These are phyloP conservation scores for Pipistrellus nathusii DNA, from an alignment of 2,797 vertebrate species.

Conservation along the genomic window DNA sequence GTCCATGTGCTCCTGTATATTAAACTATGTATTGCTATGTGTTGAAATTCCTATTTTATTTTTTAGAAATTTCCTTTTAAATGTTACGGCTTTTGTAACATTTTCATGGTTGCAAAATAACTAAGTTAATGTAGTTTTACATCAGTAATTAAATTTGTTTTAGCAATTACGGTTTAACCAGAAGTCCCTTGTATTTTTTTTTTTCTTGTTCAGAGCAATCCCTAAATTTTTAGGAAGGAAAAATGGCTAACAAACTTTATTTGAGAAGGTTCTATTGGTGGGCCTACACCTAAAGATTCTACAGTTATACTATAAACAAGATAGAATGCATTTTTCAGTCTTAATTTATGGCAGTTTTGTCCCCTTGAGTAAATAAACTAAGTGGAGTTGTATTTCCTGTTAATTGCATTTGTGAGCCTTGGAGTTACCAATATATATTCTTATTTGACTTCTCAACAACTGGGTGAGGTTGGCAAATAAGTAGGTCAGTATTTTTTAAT, in stretches of 20 bases:
- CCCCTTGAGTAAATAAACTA: slow-evolving; percentile 28
- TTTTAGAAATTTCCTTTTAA: slow-evolving; percentile 34
- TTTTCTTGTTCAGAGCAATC: slow-evolving; percentile 25
- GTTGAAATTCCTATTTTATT: slow-evolving; percentile 29
- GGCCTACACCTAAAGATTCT: background rate
- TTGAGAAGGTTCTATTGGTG: background rate
- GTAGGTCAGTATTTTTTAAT: slow-evolving; percentile 24
- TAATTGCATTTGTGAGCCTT: slow-evolving; percentile 16
- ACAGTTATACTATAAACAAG: background rate
- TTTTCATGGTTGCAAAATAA: background rate
- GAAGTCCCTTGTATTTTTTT: slow-evolving; percentile 50
- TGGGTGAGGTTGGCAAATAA: background rate
- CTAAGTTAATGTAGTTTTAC: background rate
- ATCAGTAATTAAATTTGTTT: background rate
- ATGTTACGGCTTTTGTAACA: background rate
- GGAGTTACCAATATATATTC: background rate
- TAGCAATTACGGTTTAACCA: background rate
- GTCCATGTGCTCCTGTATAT: background rate
- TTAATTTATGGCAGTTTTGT: slow-evolving; percentile 23
- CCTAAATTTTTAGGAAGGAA: slow-evolving; percentile 33
- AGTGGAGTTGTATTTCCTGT: slow-evolving; percentile 27
- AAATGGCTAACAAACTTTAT: slow-evolving; percentile 25
- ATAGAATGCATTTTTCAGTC: slow-evolving; percentile 26
- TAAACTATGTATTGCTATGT: background rate
- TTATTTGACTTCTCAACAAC: background rate